Base-by-base conservation (phyloP, 2,888 invertebrate species). In the Pinctada fucata region DNA sequence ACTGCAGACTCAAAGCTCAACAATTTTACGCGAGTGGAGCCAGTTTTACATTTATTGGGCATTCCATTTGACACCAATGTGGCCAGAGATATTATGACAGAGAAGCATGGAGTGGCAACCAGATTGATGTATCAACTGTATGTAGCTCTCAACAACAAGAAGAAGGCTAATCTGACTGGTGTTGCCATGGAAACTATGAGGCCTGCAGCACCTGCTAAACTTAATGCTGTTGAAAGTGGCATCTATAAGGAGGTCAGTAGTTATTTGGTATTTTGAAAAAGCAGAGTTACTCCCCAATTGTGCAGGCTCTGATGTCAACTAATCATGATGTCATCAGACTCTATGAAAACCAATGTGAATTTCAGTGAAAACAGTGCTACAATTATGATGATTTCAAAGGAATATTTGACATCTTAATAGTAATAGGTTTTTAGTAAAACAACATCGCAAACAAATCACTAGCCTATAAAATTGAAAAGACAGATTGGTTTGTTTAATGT, bases 151-250 rank as follows among this genome's bases (percentile, higher is more conserved):
- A 91, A 89, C 75, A 91, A 91, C 80, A 93, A 93, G 83, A 89
- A 90, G 82, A 92, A 91, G 77, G 88, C 90, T 10, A 91, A 91
- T 79, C 83, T 92, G 13, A 93, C 92, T 51, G 91, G 91, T 63
- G 88, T 91, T 79, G 91, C 92, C 76, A 92, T 92, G 90, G 92
- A 92, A 85, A 92, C 92, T 1, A 92, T 92, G 89, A 87, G 90
- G 52, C 91, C 93, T 13, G 89, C 91, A 48, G 92, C 92, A 16
- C 91, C 91, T 13, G 91, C 91, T 6, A 92, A 92, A 79, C 87
- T 93, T 48, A 91, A 90, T 83, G 88, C 86, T 68, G 88, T 91
- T 8, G 91, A 92, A 83, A 90, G 89, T 83, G 85, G 86, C 16
- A 91, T 92, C 45, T 92, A 92, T 80, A 91, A 90, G 86, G 90